A percentile compares a stretch with the other conserved stretches of the same genome.
These are phyloP conservation scores for Parochlus steinenii DNA, from an alignment of 2,888 invertebrate species.

Conservation along the genomic window DNA sequence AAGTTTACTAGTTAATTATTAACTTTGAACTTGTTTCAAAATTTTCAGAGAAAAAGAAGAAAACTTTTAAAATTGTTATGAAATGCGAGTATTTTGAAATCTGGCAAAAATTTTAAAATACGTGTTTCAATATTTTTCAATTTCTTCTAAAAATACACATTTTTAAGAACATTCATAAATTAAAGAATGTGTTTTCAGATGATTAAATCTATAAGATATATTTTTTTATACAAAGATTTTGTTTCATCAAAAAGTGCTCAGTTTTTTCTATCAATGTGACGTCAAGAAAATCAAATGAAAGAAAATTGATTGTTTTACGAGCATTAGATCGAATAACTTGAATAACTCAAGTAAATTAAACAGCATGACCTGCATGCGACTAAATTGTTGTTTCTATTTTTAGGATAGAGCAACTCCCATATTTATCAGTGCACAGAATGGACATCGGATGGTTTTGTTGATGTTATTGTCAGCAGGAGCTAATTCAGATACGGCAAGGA, in stretches of 20 bases:
- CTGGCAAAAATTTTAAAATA: no score
- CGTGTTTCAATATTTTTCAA: no score
- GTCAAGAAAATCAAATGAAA: background rate
- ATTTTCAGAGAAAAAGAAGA: background rate
- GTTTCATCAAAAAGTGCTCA: no score
- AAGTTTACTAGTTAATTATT: constrained; percentile 14
- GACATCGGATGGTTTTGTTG: constrained; percentile 64
- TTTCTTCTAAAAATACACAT: no score
- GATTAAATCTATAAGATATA: no score
- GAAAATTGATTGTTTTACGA: background rate
- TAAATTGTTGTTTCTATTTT: constrained; percentile 14
- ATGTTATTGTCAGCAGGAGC: constrained; percentile 59
- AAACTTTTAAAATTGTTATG: background rate
- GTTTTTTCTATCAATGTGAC: no score
- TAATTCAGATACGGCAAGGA: constrained; percentile 51
- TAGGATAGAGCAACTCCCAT: constrained; percentile 84
- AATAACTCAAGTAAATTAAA: background rate
- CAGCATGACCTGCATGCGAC: background rate
- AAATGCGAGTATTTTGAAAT: background rate
- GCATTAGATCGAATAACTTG: background rate
- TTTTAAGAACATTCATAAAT: no score
- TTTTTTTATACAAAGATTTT: no score
- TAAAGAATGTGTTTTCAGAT: no score
- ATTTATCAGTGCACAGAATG: constrained; percentile 89
- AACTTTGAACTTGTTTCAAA: constrained; percentile 6